Evolutionary conservation across 2,113 vertebrate species (phyloP).

Genomic region (Hepsetus odoe): DNA sequence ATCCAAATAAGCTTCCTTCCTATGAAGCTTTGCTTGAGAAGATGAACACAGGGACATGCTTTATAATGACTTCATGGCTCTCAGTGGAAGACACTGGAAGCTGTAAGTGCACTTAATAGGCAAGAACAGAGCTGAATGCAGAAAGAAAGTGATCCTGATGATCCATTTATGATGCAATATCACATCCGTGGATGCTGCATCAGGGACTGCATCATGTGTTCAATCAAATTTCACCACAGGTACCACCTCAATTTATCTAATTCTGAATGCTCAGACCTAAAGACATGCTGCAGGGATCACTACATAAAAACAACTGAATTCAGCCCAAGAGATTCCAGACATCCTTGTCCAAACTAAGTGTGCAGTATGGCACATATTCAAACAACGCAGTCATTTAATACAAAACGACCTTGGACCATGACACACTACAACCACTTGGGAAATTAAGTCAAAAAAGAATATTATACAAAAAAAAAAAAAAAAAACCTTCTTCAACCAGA

Average conservation of each 20-base stretch:
- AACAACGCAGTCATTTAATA: neutral
- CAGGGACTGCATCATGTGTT: neutral
- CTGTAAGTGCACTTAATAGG: neutral
- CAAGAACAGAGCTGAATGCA: neutral
- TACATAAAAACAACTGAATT: neutral
- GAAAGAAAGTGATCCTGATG: neutral
- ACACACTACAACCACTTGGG: neutral
- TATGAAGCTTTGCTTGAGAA: neutral
- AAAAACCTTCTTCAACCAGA: constrained; percentile 28
- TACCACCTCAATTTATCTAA: neutral
- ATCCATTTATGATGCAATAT: neutral
- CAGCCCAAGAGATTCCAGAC: neutral
- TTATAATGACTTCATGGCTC: neutral
- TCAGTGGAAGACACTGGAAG: neutral
- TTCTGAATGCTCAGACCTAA: neutral
- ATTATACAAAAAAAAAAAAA: neutral
- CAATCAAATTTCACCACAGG: neutral
- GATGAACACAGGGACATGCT: neutral
- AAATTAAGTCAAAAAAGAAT: neutral
- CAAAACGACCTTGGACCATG: constrained; percentile 9
- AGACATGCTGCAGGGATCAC: neutral
- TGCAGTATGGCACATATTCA: neutral
- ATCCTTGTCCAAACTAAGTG: neutral
- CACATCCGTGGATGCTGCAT: neutral
- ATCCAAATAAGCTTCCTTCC: neutral